phyloP scores from a whole-genome alignment of 2,113 vertebrate species.

The Protobothrops mucrosquamatus region DNA sequence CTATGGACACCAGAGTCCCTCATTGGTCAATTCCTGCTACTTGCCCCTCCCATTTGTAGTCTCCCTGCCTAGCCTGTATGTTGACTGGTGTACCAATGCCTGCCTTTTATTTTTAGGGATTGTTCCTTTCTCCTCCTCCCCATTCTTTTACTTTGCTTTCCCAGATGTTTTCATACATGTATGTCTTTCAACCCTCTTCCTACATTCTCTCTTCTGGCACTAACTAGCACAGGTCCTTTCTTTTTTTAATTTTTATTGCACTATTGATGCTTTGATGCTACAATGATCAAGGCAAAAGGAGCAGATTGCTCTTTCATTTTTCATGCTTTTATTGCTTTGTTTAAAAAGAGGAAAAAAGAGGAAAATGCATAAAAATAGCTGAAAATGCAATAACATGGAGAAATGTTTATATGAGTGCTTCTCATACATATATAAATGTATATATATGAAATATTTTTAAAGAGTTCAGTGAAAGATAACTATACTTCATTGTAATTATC shows the following conservation, averaged over 20 bases:
- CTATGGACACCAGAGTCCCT: not conserved
- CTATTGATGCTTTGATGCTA: not conserved
- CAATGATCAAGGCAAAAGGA: not conserved
- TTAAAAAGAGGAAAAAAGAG: not conserved
- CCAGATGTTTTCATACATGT: not conserved
- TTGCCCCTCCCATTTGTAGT: not conserved
- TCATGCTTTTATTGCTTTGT: not conserved
- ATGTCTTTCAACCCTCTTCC: not conserved
- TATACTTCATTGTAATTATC: not conserved
- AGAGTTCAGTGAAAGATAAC: not conserved
- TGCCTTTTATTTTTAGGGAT: not conserved
- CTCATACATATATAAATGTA: not conserved
- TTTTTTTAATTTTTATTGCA: not conserved
- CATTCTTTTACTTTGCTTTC: not conserved
- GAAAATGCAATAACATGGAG: not conserved
- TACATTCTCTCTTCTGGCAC: not conserved
- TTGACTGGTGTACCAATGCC: not conserved
- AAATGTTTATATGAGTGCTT: not conserved
- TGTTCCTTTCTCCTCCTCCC: not conserved
- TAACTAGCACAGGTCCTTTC: not conserved
- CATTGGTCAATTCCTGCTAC: not conserved
- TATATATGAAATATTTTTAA: not conserved
- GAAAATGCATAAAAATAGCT: not conserved
- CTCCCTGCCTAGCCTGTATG: not conserved
- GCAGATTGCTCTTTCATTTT: not conserved